Evolutionary conservation across 2,888 invertebrate species (phyloP), one percentile per base, ranked within the genome.

Genomic region (Rugalucina vietnamica): DNA sequence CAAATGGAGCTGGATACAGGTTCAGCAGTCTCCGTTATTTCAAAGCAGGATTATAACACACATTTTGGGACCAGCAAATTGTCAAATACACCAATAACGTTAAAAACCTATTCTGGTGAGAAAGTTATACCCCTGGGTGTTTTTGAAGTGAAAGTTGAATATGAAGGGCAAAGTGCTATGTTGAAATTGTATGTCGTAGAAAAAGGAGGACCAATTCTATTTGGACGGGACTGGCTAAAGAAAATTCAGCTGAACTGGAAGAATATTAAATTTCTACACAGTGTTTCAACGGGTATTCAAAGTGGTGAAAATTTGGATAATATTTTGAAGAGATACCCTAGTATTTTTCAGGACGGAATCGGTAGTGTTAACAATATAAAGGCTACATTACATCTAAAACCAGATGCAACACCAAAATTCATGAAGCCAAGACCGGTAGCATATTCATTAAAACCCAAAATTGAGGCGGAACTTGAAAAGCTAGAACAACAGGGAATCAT

Each of bases 1-100:
- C 21, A 57, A 27, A 75, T 84, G 78, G 80, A 87, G 57, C 60
- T 87, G n/a, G 87, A 82, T 50, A 85, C 81, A 49, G 81, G 85
- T 3, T 50, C 79, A 43, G 79, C 76, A 1, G 43, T 57, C 0
- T 65, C 81, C 4, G 79, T 85, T 0, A 76, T 82, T 0, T 65
- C 72, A 27, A 49, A 81, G 36, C 12, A 39, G 0, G 72, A 70
- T 21, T 77, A 43, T 49, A 24, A 10, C 8, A 32, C 71, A 18
- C 34, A 70, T 4, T 60, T 72, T 29, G 14, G 32, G 2, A 24
- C 54, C 32, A 27, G 36, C 39, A 37, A 60, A 32, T 32, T 4
- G 21, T 24, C 32, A 49, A 32, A 24, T 18, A 76, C 50, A 18
- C 4, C 57, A 1, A 27, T 50, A 1, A 70, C 73, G 36, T 54